These are phyloP conservation scores for Trichonephila clavipes DNA, from an alignment of 1,140 invertebrate genomes.

Conservation along the genomic window DNA sequence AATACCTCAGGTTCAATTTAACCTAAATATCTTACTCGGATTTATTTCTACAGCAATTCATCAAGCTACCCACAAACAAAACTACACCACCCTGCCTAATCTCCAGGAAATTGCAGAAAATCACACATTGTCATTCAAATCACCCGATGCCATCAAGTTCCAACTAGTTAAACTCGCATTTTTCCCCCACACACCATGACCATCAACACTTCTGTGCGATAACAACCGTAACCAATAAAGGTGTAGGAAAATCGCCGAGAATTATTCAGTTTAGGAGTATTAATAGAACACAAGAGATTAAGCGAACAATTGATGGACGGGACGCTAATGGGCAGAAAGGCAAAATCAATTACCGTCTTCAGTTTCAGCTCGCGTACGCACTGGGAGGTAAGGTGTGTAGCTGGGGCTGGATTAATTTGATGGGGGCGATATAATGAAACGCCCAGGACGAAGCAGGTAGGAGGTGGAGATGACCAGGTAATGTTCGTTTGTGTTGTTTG, in stretches of 20 bases:
- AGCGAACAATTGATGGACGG: constrained; percentile 29
- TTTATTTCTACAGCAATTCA: too few relatives aligned
- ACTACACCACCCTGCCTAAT: too few relatives aligned
- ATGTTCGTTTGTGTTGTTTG: constrained; percentile 31
- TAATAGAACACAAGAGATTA: constrained; percentile 21
- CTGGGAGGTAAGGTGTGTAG: background rate
- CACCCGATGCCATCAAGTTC: background rate
- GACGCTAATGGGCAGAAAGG: constrained; percentile 11
- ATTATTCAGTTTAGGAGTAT: constrained; percentile 13
- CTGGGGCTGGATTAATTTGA: constrained; percentile 13
- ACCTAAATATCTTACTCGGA: too few relatives aligned
- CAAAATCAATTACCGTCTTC: constrained; percentile 33
- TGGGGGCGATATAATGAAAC: constrained; percentile 36
- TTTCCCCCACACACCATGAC: background rate
- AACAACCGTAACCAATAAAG: constrained; percentile 18
- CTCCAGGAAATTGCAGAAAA: background rate
- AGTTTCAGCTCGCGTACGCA: constrained; percentile 9
- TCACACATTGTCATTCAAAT: background rate
- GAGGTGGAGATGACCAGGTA: background rate
- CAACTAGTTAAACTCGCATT: background rate
- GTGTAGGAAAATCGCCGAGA: background rate
- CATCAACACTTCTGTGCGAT: constrained; percentile 7
- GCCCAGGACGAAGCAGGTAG: background rate
- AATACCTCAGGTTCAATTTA: too few relatives aligned
- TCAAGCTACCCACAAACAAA: too few relatives aligned